Evolutionary conservation across 2,113 vertebrate genomes (phyloP), one percentile per base, ranked within the genome.

Genomic region (Rhinopomastus cyanomelas): DNA sequence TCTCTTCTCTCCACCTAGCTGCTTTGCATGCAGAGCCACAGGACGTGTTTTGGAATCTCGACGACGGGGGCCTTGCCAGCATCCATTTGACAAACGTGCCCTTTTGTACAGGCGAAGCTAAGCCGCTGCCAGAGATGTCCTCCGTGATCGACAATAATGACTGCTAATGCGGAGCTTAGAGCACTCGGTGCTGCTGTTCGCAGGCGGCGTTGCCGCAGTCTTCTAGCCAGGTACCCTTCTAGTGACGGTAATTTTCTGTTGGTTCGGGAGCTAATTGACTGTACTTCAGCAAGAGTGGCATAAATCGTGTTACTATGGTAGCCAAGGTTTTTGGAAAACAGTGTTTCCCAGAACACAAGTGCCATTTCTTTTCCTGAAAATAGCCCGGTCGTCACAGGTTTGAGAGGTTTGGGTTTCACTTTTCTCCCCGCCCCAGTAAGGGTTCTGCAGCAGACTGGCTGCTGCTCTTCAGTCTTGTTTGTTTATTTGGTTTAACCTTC

Each of bases 261-360:
- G 64, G 73, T 48, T 87, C 78, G 68, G 79, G 81, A 96, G 79
- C 79, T 96, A 89, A 97, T 92, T 93, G 95, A 95, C 88, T 92
- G 60, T 14, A 32, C 5, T 60, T 87, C 92, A 11, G 84, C 61
- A 68, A 89, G 84, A 53, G 56, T 60, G 68, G 87, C 93, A 95
- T 94, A 92, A 94, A 95, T 94, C 90, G 87, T 11, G 96, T 97
- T 96, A 95, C 96, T 96, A 87, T 97, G 94, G 96, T 80, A 97
- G 97, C 96, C 92, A 95, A 95, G 94, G 91, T 86, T 97, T 96
- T 93, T 89, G 83, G 92, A 95, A 95, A 95, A 91, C 83, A 94
- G 81, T 94, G 78, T 89, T 95, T 94, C 92, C 96, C 87, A 32
- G 42, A 90, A 89, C 85, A 95, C 88, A 88, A 96, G 94, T 96